Conservation (phyloP, 2,888 invertebrate species). For the Hyppa rectilinea region DNA sequence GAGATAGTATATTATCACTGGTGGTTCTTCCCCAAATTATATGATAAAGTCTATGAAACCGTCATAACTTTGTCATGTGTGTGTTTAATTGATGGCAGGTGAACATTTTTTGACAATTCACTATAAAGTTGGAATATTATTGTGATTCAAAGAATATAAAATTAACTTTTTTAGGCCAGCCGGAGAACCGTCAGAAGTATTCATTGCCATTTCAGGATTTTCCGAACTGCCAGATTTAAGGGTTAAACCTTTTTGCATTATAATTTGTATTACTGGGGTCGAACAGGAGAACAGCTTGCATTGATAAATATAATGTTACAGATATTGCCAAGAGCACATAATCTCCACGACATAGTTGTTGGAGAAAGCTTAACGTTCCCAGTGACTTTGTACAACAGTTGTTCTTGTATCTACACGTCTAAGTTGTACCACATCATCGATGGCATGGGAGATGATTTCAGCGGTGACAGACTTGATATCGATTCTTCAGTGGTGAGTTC, state of each 20-base stretch:
- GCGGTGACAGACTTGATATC: slow-evolving; percentile 81
- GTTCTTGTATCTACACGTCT: slow-evolving; percentile 84
- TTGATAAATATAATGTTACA: slow-evolving; percentile 59
- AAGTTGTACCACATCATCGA: slow-evolving; percentile 78
- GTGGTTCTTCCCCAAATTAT: slow-evolving; percentile 86
- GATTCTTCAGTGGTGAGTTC: slow-evolving; percentile 79
- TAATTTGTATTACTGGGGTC: not conserved
- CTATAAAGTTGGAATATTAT: not conserved
- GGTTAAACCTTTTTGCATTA: slow-evolving; percentile 36
- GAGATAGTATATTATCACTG: slow-evolving; percentile 83
- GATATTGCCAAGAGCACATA: slow-evolving; percentile 82
- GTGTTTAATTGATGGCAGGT: slow-evolving; percentile 84
- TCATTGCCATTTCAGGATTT: slow-evolving; percentile 82
- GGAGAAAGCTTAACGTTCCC: slow-evolving; percentile 73
- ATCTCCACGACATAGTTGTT: slow-evolving; percentile 83
- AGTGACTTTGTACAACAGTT: slow-evolving; percentile 82
- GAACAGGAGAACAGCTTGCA: not conserved
- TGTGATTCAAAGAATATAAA: not conserved
- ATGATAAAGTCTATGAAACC: slow-evolving; percentile 82
- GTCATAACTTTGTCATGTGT: slow-evolving; percentile 84
- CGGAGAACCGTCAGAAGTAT: slow-evolving; percentile 84
- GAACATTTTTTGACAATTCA: slow-evolving; percentile 33
- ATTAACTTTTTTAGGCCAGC: slow-evolving; percentile 77
- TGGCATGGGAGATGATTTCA: slow-evolving; percentile 84
- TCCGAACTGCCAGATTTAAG: slow-evolving; percentile 85